Percentiles rank a stretch among this genome's conserved stretches.
Evolutionary conservation across 2,797 vertebrate species (phyloP).

Genomic region (Sebastes wilsoni): DNA sequence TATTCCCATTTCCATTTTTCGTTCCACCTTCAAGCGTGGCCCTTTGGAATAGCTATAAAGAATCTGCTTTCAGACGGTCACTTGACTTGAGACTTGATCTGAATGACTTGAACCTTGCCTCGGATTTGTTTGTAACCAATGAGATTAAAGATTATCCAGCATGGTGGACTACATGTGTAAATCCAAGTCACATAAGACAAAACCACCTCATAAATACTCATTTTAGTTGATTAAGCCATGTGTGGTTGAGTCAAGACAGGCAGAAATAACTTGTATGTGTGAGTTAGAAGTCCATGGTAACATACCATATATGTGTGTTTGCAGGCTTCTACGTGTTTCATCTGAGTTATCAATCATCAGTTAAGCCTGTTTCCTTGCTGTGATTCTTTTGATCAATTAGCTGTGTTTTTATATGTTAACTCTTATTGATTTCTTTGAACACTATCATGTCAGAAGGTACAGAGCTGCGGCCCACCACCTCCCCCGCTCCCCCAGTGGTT

Average conservation of each 20-base stretch:
- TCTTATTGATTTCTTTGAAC: slow-evolving; percentile 37
- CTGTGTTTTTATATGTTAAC: slow-evolving; percentile 22
- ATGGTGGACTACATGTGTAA: slow-evolving; percentile 4
- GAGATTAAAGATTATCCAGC: slow-evolving; percentile 11
- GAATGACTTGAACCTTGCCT: not conserved
- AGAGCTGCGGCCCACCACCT: slow-evolving; percentile 43
- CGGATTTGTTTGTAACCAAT: not conserved
- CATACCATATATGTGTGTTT: not conserved
- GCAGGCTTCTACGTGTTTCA: not conserved
- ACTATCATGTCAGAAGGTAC: slow-evolving; percentile 11
- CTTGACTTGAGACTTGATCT: not conserved
- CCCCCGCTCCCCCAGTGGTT: slow-evolving; percentile 25
- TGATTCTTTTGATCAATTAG: slow-evolving; percentile 24
- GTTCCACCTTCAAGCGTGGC: not conserved
- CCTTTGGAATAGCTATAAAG: not conserved
- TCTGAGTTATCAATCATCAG: slow-evolving; percentile 26
- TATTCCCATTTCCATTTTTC: not conserved
- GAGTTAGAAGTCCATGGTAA: not conserved
- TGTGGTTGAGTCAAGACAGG: slow-evolving; percentile 25
- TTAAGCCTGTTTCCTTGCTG: not conserved
- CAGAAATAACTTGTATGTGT: slow-evolving; percentile 18
- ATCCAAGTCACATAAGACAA: slow-evolving; percentile 25
- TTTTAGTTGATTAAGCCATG: slow-evolving; percentile 24
- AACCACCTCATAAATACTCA: slow-evolving; percentile 31
- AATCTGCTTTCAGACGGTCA: not conserved